phyloP scores from a whole-genome alignment of 2,797 vertebrate species.

The Triplophysa bombifrons region DNA sequence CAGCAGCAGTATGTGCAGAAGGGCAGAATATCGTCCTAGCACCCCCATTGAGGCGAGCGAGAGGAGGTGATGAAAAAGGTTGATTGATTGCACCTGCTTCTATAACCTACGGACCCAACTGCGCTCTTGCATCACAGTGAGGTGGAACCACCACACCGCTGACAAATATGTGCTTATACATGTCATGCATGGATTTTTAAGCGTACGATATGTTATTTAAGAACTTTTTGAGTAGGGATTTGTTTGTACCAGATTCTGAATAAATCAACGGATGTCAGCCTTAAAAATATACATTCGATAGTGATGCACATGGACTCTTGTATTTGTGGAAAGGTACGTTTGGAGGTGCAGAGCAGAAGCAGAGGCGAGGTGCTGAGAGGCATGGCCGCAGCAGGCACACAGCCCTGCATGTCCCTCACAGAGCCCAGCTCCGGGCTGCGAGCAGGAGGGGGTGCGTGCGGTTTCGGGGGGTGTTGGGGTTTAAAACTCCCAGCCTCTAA shows the following conservation, averaged over 20 bases:
- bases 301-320: constrained; percentile 24
- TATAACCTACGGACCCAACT: constrained; percentile 18
- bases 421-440: constrained; percentile 24
- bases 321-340: constrained; percentile 60
- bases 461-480: constrained; percentile 70
- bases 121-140: constrained; percentile 16
- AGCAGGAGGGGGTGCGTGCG: constrained; percentile 47
- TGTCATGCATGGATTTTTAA: background rate
- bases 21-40: constrained; percentile 45
- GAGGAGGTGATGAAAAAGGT: constrained; percentile 59
- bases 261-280: background rate
- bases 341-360: constrained; percentile 66
- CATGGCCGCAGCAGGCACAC: constrained; percentile 55
- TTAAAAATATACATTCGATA: constrained; percentile 10
- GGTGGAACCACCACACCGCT: background rate
- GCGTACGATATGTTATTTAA: background rate
- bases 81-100: constrained; percentile 64
- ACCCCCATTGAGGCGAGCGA: constrained; percentile 17
- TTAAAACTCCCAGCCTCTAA: constrained; percentile 81
- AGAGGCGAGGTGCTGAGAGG: constrained; percentile 47
- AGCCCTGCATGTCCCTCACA: constrained; percentile 42
- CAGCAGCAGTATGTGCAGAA: constrained; percentile 21
- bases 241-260: background rate
- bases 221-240: constrained; percentile 5
- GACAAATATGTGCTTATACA: background rate